Evolutionary conservation across 2,888 invertebrate genomes (phyloP), one percentile per base, ranked within the genome.

Genomic region (Ophioninae sp.): DNA sequence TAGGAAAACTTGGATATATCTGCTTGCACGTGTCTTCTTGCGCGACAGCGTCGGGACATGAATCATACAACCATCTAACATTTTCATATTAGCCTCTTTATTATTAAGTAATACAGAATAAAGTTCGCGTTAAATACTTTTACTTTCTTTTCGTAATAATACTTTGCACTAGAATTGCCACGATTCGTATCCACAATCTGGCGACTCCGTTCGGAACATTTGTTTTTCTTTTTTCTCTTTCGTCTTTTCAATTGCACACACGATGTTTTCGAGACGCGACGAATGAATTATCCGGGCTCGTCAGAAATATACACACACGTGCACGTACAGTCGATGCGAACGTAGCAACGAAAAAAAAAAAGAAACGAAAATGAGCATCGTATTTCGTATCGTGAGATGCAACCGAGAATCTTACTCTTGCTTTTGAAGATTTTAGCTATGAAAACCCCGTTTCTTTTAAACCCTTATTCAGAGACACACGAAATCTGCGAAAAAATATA

Each of bases 71-170:
- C 50, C 13, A 5, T 6, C 17, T 50, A 10, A 50, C 50, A 50
- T 17, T 74, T 75, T 44, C 64, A 44, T 74, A 50, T 44, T 39
- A 65, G 17, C 65, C 62, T 74, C 41, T 81, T 78, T 70, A 77
- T 70, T 78, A 23, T 56, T 56, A 50, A 3, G 64, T 65, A 41
- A 78, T 81, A 78, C 74, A 81, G 81, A 81, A 83, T 77, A 81
- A 62, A 69, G 59, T 81, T 78, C 41, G n/a, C 7, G 68, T 70
- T 70, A 17, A 65, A 78, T 74, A 77, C 39, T 72, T 77, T 67
- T 61, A 37, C 65, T 20, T 64, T 65, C 37, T 56, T n/a, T 41
- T 65, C 37, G 20, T 61, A 69, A 83, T 78, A 83, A 78, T 83
- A 83, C 83, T 83, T 83, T 69, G 21, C 72, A 73, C 44, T 57